Base-by-base conservation (phyloP, 2,797 vertebrate species). In the Eutrigla gurnardus region DNA sequence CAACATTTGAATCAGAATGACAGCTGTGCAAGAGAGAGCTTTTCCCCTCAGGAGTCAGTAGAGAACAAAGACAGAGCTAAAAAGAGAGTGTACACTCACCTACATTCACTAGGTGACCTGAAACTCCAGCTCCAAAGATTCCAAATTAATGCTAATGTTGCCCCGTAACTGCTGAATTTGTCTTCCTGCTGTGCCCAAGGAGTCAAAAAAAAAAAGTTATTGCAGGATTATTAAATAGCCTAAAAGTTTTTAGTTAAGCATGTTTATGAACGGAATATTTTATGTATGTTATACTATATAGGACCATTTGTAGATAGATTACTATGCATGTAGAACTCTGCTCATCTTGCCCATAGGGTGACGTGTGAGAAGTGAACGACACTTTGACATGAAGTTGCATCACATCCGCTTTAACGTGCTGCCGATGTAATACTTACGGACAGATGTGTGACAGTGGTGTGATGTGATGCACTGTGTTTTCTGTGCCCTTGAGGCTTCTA, bases 331-430 rank as follows among this genome's bases (percentile, higher is more conserved):
- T n/a, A 33, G 47, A n/a, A 57, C 42, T 66, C 33, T n/a, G 43
- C 66, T 69, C 2, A 18, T 59, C 39, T 53, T 5, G 6, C 10
- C 37, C 43, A 15, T 47, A 32, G 36, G 25, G 17, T 42, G 50
- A 55, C 58, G 40, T 3, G 33, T 2, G 3, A 62, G 25, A 65
- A 3, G 14, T 53, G 36, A 63, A 47, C 55, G 67, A 59, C 54
- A 62, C 5, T 13, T 53, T 64, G 45, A 45, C 25, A 60, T 61
- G 3, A 50, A 53, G 45, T 50, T 69, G 49, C 52, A 46, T 70
- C 61, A 62, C 47, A 8, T 43, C 7, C 10, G 15, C 46, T 53
- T 33, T 36, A 43, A 73, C 15, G 1, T 36, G 39, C 43, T 13
- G 54, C 5, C 46, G 40, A 71, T 63, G 46, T 53, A 42, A 39